Evolutionary conservation across 1,140 invertebrate genomes (phyloP).

Genomic region (Bombus sylvicola): DNA sequence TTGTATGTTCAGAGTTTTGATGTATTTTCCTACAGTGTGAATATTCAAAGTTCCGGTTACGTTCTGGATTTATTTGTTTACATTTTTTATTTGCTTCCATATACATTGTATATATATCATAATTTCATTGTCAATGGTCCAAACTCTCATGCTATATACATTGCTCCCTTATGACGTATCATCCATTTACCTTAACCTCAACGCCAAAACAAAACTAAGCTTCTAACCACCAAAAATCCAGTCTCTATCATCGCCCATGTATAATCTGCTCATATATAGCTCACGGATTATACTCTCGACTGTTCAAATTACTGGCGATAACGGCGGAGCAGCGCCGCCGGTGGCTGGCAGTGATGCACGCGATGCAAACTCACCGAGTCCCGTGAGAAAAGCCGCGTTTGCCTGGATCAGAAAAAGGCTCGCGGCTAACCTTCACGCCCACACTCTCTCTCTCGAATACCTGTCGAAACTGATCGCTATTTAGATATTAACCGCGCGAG

Average conservation of each 20-base stretch:
- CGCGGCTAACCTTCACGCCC: conserved; percentile 43
- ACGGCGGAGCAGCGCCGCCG: not conserved
- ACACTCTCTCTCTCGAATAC: conserved; percentile 42
- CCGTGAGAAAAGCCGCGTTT: conserved; percentile 28
- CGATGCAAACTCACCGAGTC: not conserved
- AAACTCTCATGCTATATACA: too few relatives aligned
- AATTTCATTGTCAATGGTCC: too few relatives aligned
- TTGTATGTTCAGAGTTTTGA: too few relatives aligned
- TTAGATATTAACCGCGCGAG: conserved; percentile 57
- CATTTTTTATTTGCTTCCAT: too few relatives aligned
- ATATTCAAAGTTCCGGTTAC: too few relatives aligned
- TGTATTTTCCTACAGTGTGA: too few relatives aligned
- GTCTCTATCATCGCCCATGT: not conserved
- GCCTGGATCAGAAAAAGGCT: conserved; percentile 15
- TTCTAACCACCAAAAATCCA: not conserved
- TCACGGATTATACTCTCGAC: not conserved
- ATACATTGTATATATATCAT: too few relatives aligned
- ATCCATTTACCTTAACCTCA: not conserved
- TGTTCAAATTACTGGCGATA: conserved; percentile 1
- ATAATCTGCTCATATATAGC: not conserved
- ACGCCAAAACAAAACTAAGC: not conserved
- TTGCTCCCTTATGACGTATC: not conserved
- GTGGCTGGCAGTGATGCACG: not conserved
- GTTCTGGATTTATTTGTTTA: too few relatives aligned
- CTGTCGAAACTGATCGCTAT: conserved; percentile 60